Base-by-base conservation (phyloP, 2,113 vertebrate species). In the Felis chaus region DNA sequence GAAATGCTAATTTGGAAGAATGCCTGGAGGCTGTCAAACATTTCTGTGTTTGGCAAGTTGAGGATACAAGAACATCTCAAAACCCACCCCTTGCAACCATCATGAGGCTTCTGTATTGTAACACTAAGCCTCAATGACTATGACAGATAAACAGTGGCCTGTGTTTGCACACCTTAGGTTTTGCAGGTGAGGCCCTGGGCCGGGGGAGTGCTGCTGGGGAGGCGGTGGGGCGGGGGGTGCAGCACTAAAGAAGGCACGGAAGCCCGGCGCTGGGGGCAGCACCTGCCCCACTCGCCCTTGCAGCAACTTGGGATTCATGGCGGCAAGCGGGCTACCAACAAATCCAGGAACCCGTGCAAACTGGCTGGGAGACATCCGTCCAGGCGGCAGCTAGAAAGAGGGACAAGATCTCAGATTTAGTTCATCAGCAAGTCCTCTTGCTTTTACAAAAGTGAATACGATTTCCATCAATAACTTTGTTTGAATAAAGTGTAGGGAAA, bases 161-260 rank as follows among this genome's bases (percentile, higher is more conserved):
- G 65, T 29, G 39, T 18, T 36, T 13, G 7, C 11, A 39, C 23
- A 99, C 99, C 99, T 98, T 94, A 99, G 89, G 95, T 91, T 98
- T 96, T 99, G 99, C 36, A 99, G 41, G 97, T 99, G 98, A 95
- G 99, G 84, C 31, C 99, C 98, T 1, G 99, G 98, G 15, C 99
- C 99, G 65, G 97, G 98, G 93, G 98, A 92, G 50, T 96, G 98
- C 21, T 98, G 98, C 69, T 98, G 98, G 0, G 98, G 98, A 89
- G 99, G 99, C 74, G 99, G 99, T 0, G 99, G 99, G 3, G 98
- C 83, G 0, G 98, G 91, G 0, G 99, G 98, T 15, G 99, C 99
- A 93, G 99, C 99, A 3, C 99, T 99, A 0, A 99, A 99, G 95
- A 99, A 99, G 97, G 99, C 99, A 97, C 99, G 99, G 82, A 99